Evolutionary conservation across 2,888 invertebrate genomes (phyloP).

Genomic region (Drosophila percnosoma): DNA sequence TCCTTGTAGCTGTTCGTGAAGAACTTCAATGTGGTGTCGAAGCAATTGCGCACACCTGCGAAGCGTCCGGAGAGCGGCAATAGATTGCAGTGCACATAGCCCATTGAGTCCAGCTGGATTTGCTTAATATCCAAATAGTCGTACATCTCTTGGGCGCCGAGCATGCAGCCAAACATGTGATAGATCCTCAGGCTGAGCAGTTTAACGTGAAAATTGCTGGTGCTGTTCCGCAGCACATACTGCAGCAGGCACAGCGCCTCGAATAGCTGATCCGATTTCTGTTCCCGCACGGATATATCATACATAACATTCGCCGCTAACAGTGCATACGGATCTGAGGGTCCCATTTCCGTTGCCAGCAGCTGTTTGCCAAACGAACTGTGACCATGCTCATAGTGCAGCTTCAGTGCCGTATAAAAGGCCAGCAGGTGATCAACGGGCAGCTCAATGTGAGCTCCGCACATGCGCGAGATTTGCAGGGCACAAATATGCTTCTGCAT

Average conservation of each 20-base stretch:
- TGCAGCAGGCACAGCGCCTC: conserved; percentile 90
- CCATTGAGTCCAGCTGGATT: conserved; percentile 95
- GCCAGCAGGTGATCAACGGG: conserved; percentile 86
- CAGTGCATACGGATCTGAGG: conserved; percentile 92
- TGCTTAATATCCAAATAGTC: conserved; percentile 95
- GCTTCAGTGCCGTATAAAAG: conserved; percentile 87
- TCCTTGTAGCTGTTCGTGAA: conserved; percentile 95
- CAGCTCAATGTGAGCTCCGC: conserved; percentile 88
- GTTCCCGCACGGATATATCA: conserved; percentile 86
- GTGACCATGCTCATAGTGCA: conserved; percentile 88
- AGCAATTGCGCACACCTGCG: conserved; percentile 88
- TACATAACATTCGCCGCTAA: conserved; percentile 87
- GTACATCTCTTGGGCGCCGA: conserved; percentile 90
- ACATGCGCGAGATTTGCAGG: conserved; percentile 90
- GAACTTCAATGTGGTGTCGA: conserved; percentile 92
- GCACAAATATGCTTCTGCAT: conserved; percentile 94
- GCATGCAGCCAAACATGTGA: conserved; percentile 90
- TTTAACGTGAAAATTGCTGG: conserved; percentile 95
- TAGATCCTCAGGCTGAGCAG: conserved; percentile 93
- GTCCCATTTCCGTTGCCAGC: conserved; percentile 89
- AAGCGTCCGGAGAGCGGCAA: conserved; percentile 90
- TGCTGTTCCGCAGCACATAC: conserved; percentile 90
- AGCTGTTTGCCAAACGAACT: conserved; percentile 87
- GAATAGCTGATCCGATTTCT: conserved; percentile 87
- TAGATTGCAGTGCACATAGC: conserved; percentile 92